Base-by-base conservation (phyloP, 2,797 vertebrate species). In the Esox lucius region DNA sequence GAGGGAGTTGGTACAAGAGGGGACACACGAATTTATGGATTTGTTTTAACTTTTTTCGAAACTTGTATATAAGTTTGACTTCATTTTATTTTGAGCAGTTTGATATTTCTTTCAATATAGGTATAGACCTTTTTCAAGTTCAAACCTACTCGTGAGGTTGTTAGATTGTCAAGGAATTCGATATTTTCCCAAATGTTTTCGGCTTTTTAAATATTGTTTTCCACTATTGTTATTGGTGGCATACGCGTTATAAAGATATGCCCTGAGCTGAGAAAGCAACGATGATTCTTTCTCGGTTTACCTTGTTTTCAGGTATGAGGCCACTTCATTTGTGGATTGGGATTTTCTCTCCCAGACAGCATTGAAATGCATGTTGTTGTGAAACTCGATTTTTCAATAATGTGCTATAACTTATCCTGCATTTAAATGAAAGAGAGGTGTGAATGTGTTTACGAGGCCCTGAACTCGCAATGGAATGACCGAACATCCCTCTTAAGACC, bases 401-500 rank as follows among this genome's bases (percentile, higher is more conserved):
- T 88, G 91, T 88, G 90, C 90, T 90, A 87, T 91, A 92, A 93
- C 86, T 91, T 87, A 91, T 87, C 85, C 75, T 72, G 81, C 85
- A 94, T 94, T 92, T 93, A 92, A 93, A 95, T 94, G 88, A 90
- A 86, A 85, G 84, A 78, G 90, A 92, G 91, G 91, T 94, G 93
- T 86, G 91, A 95, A 94, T 90, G 89, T 86, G 91, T 92, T 93
- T 90, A 92, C 87, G 88, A 89, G 88, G 75, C 72, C 84, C 80
- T 84, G 88, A 89, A 89, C 88, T 85, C 86, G 82, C 85, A 83
- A 75, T 79, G 84, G 87, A 89, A 82, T 51, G 80, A 87, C 81
- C 85, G 81, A 81, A 88, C 90, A 88, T 72, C 49, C 61, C 80
- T 67, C 71, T 73, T 75, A 74, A 46, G 80, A 81, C 87, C 78